Base-by-base conservation (phyloP, 1,140 invertebrate species). In the Geopemphigus sp. region DNA sequence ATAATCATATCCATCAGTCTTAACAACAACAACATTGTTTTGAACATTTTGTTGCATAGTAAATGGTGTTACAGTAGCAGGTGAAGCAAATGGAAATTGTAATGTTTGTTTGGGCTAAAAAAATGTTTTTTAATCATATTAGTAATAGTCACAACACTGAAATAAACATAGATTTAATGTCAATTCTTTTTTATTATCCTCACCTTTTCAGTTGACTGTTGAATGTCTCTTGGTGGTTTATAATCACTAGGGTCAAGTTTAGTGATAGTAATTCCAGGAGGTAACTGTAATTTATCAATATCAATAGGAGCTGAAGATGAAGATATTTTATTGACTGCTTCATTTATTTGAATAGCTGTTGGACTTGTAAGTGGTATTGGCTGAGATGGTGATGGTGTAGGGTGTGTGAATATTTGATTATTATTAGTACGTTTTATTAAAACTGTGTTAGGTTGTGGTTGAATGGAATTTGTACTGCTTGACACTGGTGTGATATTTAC, bases 211-310 rank as follows among this genome's bases (percentile, higher is more conserved):
- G 56, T 12, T 50, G 50, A 64, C 70, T 81, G 61, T 72, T 72
- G 73, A 26, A 78, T 50, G 86, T 85, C 19, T 86, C 87, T 59
- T 86, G 83, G 63, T 64, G 59, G 19, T 82, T 80, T 63, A 63
- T 78, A 4, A 61, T 78, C 73, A 78, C 88, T 87, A 19, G 87
- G 88, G 83, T 93, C 91, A 0, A 94, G 92, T 83, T 93, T 90
- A 0, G 93, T 94, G 57, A 94, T 90, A 4, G 93, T 94, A 32
- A 94, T 94, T 10, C 92, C 93, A 11, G 92, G 92, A 2, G 93
- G 93, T 81, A 94, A 85, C 61, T 89, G 89, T 1, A 94, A 84
- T 84, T 92, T 91, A 50, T 92, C 91, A 81, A 93, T 81, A 81
- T 83, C 84, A 72, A 86, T 84, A 32, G 78, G 76, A 6, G 82